phyloP scores from a whole-genome alignment of 1,140 invertebrate species.

The Drosophila auraria region DNA sequence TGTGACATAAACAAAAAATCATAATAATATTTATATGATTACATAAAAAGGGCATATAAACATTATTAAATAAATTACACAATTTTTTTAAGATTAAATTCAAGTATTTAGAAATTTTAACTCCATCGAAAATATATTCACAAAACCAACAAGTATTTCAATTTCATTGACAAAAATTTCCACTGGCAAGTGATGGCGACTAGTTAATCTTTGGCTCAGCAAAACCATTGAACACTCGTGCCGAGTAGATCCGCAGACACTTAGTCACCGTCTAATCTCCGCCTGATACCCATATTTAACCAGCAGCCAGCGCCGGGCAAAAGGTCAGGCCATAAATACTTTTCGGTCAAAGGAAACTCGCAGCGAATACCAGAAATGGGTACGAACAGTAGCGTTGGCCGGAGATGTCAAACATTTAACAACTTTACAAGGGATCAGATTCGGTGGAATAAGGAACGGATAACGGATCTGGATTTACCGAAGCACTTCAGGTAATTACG shows the following conservation, averaged over 20 bases:
- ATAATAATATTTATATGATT: too few species aligned
- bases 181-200: neutral
- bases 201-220: slow-evolving; percentile 34
- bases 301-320: slow-evolving; percentile 24
- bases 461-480: slow-evolving; percentile 37
- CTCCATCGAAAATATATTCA: neutral
- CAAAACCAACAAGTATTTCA: too few species aligned
- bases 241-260: slow-evolving; percentile 19
- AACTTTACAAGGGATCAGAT: slow-evolving; percentile 43
- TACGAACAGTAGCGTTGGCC: slow-evolving; percentile 4
- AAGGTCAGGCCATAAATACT: slow-evolving; percentile 62
- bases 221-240: slow-evolving; percentile 15
- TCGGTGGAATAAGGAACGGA: neutral
- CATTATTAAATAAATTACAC: too few species aligned
- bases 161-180: slow-evolving; percentile 27
- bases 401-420: slow-evolving; percentile 43
- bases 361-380: slow-evolving; percentile 1
- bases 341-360: slow-evolving; percentile 9
- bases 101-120: too few species aligned
- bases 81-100: too few species aligned
- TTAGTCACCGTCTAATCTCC: slow-evolving; percentile 45
- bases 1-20: too few species aligned
- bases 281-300: slow-evolving; percentile 20
- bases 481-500: slow-evolving; percentile 68
- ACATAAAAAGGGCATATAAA: too few species aligned